Conservation (phyloP, 2,797 vertebrate genomes). For the Masticophis lateralis region DNA sequence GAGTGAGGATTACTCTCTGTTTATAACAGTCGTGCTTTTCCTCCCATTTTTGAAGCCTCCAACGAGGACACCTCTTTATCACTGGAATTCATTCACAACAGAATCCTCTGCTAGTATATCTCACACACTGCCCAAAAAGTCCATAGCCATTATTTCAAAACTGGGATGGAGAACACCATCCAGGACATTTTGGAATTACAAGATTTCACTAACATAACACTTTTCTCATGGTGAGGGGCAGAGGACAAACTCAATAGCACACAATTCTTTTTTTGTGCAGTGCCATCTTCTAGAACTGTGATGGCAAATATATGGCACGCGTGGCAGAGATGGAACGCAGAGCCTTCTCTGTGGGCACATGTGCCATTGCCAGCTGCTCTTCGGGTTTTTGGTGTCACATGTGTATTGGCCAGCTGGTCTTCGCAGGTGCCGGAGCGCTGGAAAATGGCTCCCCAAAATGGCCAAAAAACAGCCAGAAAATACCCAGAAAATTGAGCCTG, state of each 20-base stretch:
- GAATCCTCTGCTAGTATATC: slow-evolving; percentile 34
- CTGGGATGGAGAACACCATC: slow-evolving; percentile 32
- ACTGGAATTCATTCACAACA: slow-evolving; percentile 40
- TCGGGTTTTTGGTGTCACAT: too few species aligned
- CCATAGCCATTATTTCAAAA: slow-evolving; percentile 26
- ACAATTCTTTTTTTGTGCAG: neutral
- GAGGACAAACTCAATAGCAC: neutral
- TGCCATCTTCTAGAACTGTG: neutral
- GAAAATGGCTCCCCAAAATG: too few species aligned
- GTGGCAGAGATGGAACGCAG: too few species aligned
- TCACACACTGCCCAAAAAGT: slow-evolving; percentile 27
- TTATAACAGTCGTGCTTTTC: neutral
- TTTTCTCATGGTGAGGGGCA: neutral
- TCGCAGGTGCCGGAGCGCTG: too few species aligned
- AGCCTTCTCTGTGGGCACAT: too few species aligned
- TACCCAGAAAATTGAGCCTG: too few species aligned
- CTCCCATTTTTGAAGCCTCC: slow-evolving; percentile 27
- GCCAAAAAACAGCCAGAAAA: too few species aligned
- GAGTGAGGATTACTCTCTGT: neutral
- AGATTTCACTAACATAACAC: neutral
- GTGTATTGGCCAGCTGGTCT: too few species aligned
- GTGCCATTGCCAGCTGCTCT: too few species aligned
- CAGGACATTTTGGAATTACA: neutral
- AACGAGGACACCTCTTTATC: slow-evolving; percentile 39
- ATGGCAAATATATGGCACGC: too few species aligned